Percentiles rank a stretch among this genome's conserved stretches.
Evolutionary conservation across 2,888 invertebrate genomes (phyloP).

Genomic region (Thymelicus lineola): DNA sequence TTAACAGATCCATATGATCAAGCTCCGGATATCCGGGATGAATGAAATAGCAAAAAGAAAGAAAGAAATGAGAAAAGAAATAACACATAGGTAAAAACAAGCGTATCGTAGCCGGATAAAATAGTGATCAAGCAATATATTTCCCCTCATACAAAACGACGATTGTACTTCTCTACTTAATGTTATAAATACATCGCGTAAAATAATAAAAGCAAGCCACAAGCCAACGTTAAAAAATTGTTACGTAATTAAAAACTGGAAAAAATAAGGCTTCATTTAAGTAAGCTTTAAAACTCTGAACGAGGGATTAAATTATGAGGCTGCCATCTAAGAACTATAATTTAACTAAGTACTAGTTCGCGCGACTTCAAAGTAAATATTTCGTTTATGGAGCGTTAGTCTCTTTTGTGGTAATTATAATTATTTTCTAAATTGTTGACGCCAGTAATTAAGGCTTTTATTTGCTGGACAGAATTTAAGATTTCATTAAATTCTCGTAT

Average conservation of each 20-base stretch:
- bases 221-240: conserved; percentile 12
- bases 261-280: conserved; percentile 22
- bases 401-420: background rate
- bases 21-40: too few relatives aligned
- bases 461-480: too few relatives aligned
- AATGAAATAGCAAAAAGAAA: too few relatives aligned
- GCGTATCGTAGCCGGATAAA: background rate
- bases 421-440: background rate
- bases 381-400: background rate
- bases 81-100: background rate
- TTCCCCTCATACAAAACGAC: background rate
- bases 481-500: too few relatives aligned
- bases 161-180: background rate
- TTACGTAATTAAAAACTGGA: conserved; percentile 26
- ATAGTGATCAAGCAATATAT: background rate
- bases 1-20: too few relatives aligned
- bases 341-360: conserved; percentile 7
- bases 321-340: conserved; percentile 18
- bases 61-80: too few relatives aligned
- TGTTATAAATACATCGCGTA: conserved; percentile 6
- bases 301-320: conserved; percentile 15
- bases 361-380: background rate
- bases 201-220: background rate
- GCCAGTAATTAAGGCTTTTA: too few relatives aligned
- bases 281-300: conserved; percentile 3